Base-by-base conservation (phyloP, 2,888 invertebrate genomes). In the Mythimna lalbum region DNA sequence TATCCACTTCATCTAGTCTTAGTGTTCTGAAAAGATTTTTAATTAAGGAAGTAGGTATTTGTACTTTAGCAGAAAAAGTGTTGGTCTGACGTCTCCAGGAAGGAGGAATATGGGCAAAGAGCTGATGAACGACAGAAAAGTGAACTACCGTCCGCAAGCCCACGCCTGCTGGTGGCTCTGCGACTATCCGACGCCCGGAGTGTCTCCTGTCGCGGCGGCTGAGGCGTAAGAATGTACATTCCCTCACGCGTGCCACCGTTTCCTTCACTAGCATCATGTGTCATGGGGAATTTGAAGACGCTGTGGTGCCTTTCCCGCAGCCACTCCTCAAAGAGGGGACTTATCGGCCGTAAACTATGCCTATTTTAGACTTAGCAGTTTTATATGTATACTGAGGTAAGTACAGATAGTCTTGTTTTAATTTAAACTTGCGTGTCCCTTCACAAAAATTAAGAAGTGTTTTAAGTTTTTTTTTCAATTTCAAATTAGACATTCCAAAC, bases 1-100 rank as follows among this genome's bases (percentile, higher is more conserved):
- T 89, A 53, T 93, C 91, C 7, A 90, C 85, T 80, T 92, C 90
- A 59, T 89, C 90, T 64, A 95, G 73, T 65, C 92, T 87, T 31
- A 92, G 77, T 39, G 95, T 95, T 83, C 95, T 95, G 82, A 17
- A 78, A 65, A 61, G 7, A 2, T 43, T n/a, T 80, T 79, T 70
- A 63, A 59, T 68, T 39, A 62, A 6, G 21, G 31, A 53, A 19
- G 43, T 63, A 14, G 4, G 39, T 10, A 56, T n/a, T 64, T 39
- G 5, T 19, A 53, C 7, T 55, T 55, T 5, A 55, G n/a, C 4
- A 31, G 55, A 19, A 31, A 10, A 19, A 19, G 27, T 55, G 19
- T 10, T 19, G 19, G 0, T 55, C 31, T 55, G 53, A 31, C 17
- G 6, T 9, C 4, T 31, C 3, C 4, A 31, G 19, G 27, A 19